Percentiles rank a stretch among this genome's conserved stretches.
phyloP scores from a whole-genome alignment of 2,113 vertebrate species.

The Sapayoa aenigma region DNA sequence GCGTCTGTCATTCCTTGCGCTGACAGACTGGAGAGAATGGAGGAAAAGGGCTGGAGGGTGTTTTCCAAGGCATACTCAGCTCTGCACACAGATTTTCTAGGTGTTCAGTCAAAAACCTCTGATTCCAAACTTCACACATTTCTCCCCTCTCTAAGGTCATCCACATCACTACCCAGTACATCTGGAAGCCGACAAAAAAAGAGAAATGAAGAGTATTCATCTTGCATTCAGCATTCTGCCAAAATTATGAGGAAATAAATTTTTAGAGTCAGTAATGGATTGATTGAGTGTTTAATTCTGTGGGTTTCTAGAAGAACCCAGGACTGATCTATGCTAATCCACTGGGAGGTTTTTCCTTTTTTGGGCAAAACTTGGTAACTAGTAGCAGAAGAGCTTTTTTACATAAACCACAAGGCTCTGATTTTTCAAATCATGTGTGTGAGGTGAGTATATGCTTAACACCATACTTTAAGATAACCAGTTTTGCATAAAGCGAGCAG shows the following conservation, averaged over 20 bases:
- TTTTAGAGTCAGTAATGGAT: neutral
- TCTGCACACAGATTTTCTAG: neutral
- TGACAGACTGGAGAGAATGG: neutral
- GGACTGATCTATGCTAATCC: neutral
- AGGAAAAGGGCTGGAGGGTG: neutral
- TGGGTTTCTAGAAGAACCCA: neutral
- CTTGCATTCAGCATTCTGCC: neutral
- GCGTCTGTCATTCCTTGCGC: fast-evolving
- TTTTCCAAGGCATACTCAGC: neutral
- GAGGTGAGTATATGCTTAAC: neutral
- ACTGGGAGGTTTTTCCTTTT: neutral
- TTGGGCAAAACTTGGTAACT: neutral
- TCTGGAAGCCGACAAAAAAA: neutral
- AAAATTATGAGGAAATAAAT: neutral
- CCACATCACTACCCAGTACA: neutral
- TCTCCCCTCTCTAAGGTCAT: neutral
- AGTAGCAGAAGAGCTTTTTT: neutral
- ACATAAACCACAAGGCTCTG: neutral
- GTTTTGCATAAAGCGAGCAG: conserved; percentile 30
- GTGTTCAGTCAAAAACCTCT: neutral
- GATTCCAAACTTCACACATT: neutral
- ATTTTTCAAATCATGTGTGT: neutral
- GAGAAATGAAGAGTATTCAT: neutral
- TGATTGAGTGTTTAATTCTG: neutral
- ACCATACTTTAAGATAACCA: neutral